Base-by-base conservation (phyloP, 2,797 vertebrate genomes). In the Pelochelys cantorii region DNA sequence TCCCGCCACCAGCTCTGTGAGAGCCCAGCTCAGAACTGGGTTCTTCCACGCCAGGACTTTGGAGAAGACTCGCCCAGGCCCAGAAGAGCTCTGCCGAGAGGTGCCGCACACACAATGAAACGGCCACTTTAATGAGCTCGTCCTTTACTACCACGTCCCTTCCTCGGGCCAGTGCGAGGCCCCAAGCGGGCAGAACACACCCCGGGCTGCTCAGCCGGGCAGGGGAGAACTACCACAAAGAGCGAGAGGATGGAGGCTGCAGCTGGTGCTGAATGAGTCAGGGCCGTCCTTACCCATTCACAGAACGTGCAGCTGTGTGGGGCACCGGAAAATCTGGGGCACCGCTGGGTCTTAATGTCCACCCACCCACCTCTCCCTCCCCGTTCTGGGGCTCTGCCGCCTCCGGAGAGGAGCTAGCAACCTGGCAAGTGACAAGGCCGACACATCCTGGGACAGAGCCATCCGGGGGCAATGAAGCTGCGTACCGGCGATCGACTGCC, bases 201-300 rank as follows among this genome's bases (percentile, higher is more conserved):
- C 71, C 83, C 86, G 77, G 34, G 74, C 90, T 91, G 84, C 87
- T 94, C 93, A 90, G 86, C 89, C 85, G 90, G 91, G 90, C 56
- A 82, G 3, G 4, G 13, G 59, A 79, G 93, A 92, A 97, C 91
- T 88, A 93, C 18, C 84, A 34, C 88, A 91, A 94, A 94, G 91
- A 95, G 86, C 89, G 88, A 62, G 79, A 85, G 96, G 95, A 95
- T 96, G 90, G 95, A 81, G 89, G 25, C 91, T 83, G 89, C 93
- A 96, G 95, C 92, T 97, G 95, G 94, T 91, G 88, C 86, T 95
- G 42, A 42, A 7, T 42, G 42, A 42, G 42, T 5, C 42, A 42
- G 42, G 42, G 4, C 42, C 42, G 42, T 42, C 42, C 42, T 42
- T 42, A 42, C 5, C 42, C 42, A 42, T 42, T 42, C 42, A 42